Conservation (phyloP, 2,113 vertebrate genomes). For the Bubo blakistoni region DNA sequence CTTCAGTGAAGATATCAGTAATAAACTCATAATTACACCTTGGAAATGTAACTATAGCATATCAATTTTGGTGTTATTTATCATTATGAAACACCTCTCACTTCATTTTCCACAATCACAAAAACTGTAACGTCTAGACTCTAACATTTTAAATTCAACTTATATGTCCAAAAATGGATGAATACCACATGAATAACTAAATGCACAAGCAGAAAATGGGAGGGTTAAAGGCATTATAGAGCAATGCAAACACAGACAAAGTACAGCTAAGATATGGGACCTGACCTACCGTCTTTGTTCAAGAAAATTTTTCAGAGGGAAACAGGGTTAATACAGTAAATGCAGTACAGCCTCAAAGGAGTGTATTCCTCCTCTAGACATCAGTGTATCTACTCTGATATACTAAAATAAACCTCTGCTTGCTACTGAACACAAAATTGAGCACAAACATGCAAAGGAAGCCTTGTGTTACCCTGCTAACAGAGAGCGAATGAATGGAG, state of each 20-base stretch:
- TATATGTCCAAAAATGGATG: background rate
- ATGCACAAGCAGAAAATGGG: background rate
- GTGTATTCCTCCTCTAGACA: background rate
- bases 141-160: background rate
- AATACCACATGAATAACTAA: background rate
- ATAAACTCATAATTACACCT: background rate
- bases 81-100: background rate
- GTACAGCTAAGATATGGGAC: background rate
- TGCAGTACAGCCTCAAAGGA: background rate
- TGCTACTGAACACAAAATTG: background rate
- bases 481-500: background rate
- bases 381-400: background rate
- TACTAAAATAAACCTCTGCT: background rate
- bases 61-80: background rate
- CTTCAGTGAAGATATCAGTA: background rate
- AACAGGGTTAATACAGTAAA: background rate
- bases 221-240: background rate
- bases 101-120: background rate
- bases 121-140: fast-evolving
- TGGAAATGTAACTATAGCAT: background rate
- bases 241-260: background rate
- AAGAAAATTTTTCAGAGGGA: background rate
- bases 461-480: background rate
- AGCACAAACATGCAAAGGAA: background rate
- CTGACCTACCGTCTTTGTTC: background rate